These are phyloP conservation scores for Steatornis caripensis DNA, from an alignment of 2,113 vertebrate genomes.

Conservation along the genomic window DNA sequence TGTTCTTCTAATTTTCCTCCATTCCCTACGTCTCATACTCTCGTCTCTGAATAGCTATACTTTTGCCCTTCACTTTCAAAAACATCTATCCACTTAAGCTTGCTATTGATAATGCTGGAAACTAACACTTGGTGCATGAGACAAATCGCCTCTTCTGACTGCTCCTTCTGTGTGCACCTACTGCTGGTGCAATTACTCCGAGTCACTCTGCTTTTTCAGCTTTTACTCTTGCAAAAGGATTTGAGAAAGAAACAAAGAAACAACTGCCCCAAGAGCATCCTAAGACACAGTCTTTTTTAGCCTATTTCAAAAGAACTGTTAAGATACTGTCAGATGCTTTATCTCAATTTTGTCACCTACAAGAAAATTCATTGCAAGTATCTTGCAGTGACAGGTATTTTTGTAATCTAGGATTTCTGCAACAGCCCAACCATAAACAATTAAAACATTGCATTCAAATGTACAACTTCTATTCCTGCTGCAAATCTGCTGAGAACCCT, in stretches of 20 bases:
- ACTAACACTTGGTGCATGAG: background rate
- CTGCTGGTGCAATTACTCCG: background rate
- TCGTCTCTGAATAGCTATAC: background rate
- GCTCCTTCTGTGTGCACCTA: background rate
- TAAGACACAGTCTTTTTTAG: background rate
- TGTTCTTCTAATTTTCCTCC: background rate
- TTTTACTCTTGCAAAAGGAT: background rate
- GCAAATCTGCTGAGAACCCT: background rate
- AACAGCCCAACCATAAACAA: background rate
- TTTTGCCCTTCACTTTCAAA: background rate
- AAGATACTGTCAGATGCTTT: background rate
- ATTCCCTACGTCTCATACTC: background rate
- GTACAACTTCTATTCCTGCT: background rate
- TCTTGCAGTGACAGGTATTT: background rate
- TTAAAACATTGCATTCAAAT: background rate
- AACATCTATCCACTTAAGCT: background rate
- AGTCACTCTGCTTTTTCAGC: background rate
- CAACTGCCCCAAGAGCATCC: background rate
- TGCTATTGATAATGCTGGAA: background rate
- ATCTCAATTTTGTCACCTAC: background rate
- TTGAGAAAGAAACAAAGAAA: background rate
- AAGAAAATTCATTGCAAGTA: background rate
- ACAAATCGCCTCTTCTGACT: background rate
- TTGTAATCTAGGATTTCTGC: background rate
- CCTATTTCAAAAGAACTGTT: background rate